Conservation (phyloP, 2,888 invertebrate species). For the Cepaea hortensis region DNA sequence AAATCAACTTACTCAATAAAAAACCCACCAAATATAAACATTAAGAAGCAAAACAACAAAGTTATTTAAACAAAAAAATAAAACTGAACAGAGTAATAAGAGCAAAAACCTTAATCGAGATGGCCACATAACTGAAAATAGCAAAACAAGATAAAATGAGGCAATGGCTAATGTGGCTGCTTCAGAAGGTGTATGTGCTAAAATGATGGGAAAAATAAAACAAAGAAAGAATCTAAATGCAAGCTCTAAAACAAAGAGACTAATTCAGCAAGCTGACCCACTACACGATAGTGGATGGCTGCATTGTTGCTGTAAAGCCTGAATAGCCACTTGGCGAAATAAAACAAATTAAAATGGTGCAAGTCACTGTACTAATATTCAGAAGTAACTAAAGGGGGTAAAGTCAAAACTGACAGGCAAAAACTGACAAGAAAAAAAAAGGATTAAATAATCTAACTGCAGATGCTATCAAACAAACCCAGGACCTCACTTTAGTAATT, state of each 20-base stretch:
- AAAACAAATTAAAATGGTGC: too few relatives aligned
- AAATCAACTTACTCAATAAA: not conserved
- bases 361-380: too few relatives aligned
- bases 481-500: too few relatives aligned
- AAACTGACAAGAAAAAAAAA: too few relatives aligned
- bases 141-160: not conserved
- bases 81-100: not conserved
- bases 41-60: not conserved
- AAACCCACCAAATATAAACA: not conserved
- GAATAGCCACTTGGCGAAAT: too few relatives aligned
- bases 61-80: not conserved
- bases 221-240: not conserved
- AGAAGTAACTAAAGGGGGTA: too few relatives aligned
- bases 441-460: too few relatives aligned
- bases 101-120: constrained; percentile 37
- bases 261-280: not conserved
- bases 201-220: not conserved
- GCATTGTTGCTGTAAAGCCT: not conserved
- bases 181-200: not conserved
- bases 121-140: constrained; percentile 26
- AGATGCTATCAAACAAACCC: too few relatives aligned
- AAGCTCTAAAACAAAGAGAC: not conserved
- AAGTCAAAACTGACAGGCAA: too few relatives aligned
- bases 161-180: not conserved
- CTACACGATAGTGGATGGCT: not conserved